A percentile compares a stretch with the other conserved stretches of the same genome.
Conservation (phyloP, 2,113 vertebrate genomes). For the Nothoprocta pentlandii region DNA sequence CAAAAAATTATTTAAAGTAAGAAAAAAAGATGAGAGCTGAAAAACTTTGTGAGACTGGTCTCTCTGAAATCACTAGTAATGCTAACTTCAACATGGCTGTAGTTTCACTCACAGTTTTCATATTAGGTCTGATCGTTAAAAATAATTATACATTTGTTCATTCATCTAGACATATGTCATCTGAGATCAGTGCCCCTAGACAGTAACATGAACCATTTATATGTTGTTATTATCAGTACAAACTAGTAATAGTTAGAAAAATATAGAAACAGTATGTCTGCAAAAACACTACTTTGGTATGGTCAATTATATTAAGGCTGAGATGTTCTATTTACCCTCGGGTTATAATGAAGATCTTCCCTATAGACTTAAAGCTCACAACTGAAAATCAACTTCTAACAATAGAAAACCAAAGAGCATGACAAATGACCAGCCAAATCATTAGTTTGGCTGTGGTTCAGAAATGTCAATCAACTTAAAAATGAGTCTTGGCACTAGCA, state of each 20-base stretch:
- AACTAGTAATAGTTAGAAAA: neutral
- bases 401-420: neutral
- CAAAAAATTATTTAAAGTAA: neutral
- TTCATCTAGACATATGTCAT: neutral
- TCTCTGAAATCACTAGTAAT: neutral
- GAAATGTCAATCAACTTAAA: neutral
- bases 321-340: neutral
- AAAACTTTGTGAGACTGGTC: neutral
- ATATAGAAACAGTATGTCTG: neutral
- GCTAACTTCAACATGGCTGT: neutral
- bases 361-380: neutral
- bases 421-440: neutral
- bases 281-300: neutral
- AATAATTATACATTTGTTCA: neutral
- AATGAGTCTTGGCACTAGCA: neutral
- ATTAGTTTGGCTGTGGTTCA: neutral
- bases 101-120: neutral
- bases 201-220: neutral
- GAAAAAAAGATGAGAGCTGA: neutral
- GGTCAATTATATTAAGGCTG: neutral
- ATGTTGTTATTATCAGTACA: neutral
- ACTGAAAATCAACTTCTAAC: neutral
- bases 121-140: neutral
- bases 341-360: neutral
- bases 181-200: neutral